A percentile compares a stretch with the other conserved stretches of the same genome.
phyloP scores from a whole-genome alignment of 2,888 invertebrate genomes.

The Phasia obesa region DNA sequence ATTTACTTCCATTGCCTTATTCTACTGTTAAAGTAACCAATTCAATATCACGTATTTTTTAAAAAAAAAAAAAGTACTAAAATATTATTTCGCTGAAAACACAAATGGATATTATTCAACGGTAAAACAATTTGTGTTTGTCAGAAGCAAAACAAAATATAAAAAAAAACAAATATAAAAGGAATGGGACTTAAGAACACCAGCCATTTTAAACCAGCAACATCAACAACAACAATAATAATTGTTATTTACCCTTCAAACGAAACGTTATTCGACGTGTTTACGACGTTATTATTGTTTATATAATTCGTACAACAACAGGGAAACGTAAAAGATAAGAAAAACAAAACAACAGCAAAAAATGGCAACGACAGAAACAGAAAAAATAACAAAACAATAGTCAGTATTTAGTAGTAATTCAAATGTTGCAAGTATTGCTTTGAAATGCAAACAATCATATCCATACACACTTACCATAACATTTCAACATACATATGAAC shows the following conservation, averaged over 20 bases:
- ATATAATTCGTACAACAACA: constrained; percentile 35
- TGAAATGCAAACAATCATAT: not conserved
- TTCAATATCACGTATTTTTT: not conserved
- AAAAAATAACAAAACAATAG: constrained; percentile 53
- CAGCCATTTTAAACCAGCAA: constrained; percentile 25
- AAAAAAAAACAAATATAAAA: not conserved
- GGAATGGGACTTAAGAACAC: constrained; percentile 23
- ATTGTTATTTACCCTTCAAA: constrained; percentile 59
- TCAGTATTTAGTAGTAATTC: constrained; percentile 29
- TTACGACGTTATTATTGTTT: constrained; percentile 63
- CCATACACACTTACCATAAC: not conserved
- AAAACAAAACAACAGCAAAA: constrained; percentile 44
- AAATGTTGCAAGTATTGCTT: constrained; percentile 23
- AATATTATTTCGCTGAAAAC: constrained; percentile 36
- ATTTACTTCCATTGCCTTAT: no score
- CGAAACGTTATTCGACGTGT: constrained; percentile 60
- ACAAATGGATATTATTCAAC: constrained; percentile 45
- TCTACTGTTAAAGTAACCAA: not conserved
- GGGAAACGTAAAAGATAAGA: constrained; percentile 36
- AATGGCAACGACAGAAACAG: constrained; percentile 18
- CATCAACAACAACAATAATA: constrained; percentile 14
- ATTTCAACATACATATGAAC: not conserved
- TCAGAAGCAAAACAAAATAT: constrained; percentile 3
- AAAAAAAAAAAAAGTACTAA: constrained; percentile 15
- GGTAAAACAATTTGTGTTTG: constrained; percentile 43